Conservation (phyloP, 1,140 invertebrate species). For the Apis mellifera region Amel_HAv3.1 CM009935.2:7065501-7066000, state of each 20-base stretch:
- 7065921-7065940: neutral
- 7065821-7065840: neutral
- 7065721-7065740: neutral
- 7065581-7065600: conserved; percentile 72
- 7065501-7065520: conserved; percentile 47
- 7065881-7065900: neutral
- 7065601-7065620: conserved; percentile 77
- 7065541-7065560: conserved; percentile 62
- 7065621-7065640: conserved; percentile 74
- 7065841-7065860: neutral
- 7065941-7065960: conserved; percentile 24
- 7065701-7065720: conserved; percentile 10
- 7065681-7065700: conserved; percentile 15
- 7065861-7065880: neutral
- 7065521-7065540: conserved; percentile 60
- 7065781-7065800: neutral
- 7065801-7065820: conserved; percentile 35
- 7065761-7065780: neutral
- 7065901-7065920: neutral
- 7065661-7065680: conserved; percentile 54
- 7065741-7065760: neutral
- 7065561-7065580: conserved; percentile 60
- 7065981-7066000: conserved; percentile 92
- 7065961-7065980: conserved; percentile 90
- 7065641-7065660: conserved; percentile 36